Evolutionary conservation across 1,140 invertebrate genomes (phyloP).

Genomic region (Drosophila kikkawai): DNA sequence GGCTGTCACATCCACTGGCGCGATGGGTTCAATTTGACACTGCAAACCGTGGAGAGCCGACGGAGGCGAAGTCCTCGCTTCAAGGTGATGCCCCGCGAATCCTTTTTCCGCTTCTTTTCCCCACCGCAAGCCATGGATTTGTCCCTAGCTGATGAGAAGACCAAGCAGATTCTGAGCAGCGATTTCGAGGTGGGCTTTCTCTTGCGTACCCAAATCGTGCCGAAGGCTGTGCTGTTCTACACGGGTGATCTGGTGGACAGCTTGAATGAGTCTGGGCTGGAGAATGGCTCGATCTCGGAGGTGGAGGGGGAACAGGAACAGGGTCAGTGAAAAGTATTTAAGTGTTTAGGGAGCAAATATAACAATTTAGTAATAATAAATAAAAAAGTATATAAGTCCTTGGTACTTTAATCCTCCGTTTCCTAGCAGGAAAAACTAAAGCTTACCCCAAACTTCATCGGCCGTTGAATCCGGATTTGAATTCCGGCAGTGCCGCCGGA

Average conservation of each 20-base stretch:
- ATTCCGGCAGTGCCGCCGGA: no score
- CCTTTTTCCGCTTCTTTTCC: constrained; percentile 99
- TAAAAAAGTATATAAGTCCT: neutral
- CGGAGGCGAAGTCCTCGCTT: constrained; percentile 94
- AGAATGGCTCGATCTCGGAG: constrained; percentile 15
- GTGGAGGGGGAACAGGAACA: neutral
- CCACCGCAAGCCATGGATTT: constrained; percentile 91
- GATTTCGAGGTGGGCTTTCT: constrained; percentile 99
- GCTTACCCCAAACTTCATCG: no score
- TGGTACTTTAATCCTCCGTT: no score
- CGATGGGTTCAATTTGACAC: constrained; percentile 97
- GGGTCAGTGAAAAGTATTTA: no score
- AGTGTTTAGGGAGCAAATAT: neutral
- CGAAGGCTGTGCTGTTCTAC: constrained; percentile 95
- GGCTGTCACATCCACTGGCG: constrained; percentile 97
- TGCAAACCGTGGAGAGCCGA: constrained; percentile 98
- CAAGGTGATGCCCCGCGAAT: constrained; percentile 96
- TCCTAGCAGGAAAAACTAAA: no score
- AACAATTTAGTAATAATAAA: neutral
- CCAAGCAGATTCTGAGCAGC: constrained; percentile 86
- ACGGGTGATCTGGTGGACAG: constrained; percentile 91
- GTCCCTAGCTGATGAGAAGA: constrained; percentile 86
- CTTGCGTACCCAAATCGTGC: constrained; percentile 95
- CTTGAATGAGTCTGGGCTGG: constrained; percentile 32
- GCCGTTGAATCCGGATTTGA: no score